phyloP scores from a whole-genome alignment of 2,797 vertebrate species.

The Anguilla megastoma region DNA sequence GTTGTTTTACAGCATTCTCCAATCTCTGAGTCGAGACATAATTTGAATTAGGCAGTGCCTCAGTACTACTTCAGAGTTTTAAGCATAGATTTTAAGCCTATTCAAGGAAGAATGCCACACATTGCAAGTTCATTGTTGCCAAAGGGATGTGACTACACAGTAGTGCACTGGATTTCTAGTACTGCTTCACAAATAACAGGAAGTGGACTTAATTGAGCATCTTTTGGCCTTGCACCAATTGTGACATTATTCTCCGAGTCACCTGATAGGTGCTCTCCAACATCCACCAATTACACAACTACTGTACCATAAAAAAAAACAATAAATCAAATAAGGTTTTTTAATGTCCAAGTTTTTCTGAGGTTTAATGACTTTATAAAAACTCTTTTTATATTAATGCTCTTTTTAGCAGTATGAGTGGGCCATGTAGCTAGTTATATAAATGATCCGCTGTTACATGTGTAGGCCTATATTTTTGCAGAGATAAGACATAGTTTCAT shows the following conservation, averaged over 20 bases:
- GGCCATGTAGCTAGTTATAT: neutral
- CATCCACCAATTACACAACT: neutral
- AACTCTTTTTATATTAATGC: neutral
- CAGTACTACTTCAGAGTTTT: neutral
- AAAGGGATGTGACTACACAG: neutral
- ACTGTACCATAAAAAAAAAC: conserved; percentile 9
- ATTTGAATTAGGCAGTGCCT: neutral
- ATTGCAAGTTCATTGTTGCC: conserved; percentile 16
- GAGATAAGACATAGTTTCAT: neutral
- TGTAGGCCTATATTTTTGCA: neutral
- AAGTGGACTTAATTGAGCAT: neutral
- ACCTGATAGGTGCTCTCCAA: neutral
- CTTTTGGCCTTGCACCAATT: conserved; percentile 6
- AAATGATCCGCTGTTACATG: neutral
- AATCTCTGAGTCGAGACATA: neutral
- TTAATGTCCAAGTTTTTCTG: neutral
- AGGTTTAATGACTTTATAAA: neutral
- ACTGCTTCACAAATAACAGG: neutral
- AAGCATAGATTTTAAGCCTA: neutral
- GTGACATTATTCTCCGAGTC: neutral
- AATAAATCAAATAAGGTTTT: conserved; percentile 6
- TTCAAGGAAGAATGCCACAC: neutral
- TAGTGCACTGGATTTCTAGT: neutral
- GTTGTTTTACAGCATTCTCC: neutral
- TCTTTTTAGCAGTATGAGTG: too few species aligned